Percentiles rank a stretch among this genome's conserved stretches.
These are phyloP conservation scores for Oncopodura yosiiana DNA, from an alignment of 1,140 invertebrate species.

Conservation along the genomic window DNA sequence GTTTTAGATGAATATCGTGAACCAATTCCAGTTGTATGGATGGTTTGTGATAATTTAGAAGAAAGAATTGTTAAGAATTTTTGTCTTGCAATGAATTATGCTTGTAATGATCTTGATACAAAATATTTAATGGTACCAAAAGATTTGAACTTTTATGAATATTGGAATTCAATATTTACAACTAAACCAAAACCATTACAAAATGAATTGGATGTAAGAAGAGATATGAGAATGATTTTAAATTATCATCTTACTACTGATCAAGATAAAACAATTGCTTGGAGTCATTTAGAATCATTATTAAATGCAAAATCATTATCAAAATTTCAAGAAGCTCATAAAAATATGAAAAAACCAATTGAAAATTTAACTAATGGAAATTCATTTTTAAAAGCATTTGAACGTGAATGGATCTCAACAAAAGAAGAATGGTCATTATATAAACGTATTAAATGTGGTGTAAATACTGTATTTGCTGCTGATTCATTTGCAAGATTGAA, in stretches of 20 bases:
- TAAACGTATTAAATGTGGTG: slow-evolving; percentile 5
- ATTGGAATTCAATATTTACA: slow-evolving; percentile 17
- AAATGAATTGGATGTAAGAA: slow-evolving; percentile 10
- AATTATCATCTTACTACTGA: slow-evolving; percentile 18
- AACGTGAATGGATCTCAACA: slow-evolving; percentile 12
- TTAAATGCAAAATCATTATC: not conserved
- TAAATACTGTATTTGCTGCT: slow-evolving; percentile 15
- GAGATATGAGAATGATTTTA: slow-evolving; percentile 13
- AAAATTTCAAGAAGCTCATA: not conserved
- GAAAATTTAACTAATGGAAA: not conserved
- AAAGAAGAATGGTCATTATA: slow-evolving; percentile 19
- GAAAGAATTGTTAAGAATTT: slow-evolving; percentile 11
- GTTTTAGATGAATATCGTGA: slow-evolving; percentile 27
- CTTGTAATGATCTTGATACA: slow-evolving; percentile 14
- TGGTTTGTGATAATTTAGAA: slow-evolving; percentile 14
- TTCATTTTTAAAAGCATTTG: slow-evolving; percentile 12
- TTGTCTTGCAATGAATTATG: slow-evolving; percentile 7
- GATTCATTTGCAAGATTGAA: slow-evolving; percentile 25
- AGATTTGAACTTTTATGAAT: slow-evolving; percentile 2
- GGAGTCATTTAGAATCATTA: slow-evolving; percentile 9
- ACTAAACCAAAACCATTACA: slow-evolving; percentile 13
- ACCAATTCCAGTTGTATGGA: slow-evolving; percentile 27
- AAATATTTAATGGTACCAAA: slow-evolving; percentile 17
- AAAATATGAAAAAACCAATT: not conserved
- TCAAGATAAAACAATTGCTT: not conserved